Conservation (phyloP, 2,113 vertebrate genomes). For the Oostethus manadensis region DNA sequence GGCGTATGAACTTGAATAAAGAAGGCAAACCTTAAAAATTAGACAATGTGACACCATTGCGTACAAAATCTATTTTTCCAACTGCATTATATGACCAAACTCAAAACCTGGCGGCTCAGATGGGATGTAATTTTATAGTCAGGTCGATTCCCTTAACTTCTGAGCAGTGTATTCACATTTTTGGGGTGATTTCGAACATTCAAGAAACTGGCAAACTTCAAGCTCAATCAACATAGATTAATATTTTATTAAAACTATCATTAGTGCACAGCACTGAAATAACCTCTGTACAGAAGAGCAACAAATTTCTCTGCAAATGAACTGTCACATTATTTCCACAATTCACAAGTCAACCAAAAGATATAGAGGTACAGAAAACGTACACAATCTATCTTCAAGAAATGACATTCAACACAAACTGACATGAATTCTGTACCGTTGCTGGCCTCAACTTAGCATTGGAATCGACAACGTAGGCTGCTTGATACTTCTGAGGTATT, state of each 20-base stretch:
- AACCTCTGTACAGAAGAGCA: constrained; percentile 42
- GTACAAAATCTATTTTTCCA: too few relatives aligned
- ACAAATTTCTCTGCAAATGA: constrained; percentile 35
- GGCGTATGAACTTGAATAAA: too few relatives aligned
- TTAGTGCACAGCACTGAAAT: constrained; percentile 61
- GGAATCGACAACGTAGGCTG: constrained; percentile 20
- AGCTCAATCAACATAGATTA: constrained; percentile 46
- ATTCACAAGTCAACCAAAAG: constrained; percentile 34
- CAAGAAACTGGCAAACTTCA: constrained; percentile 7
- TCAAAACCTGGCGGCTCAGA: too few relatives aligned
- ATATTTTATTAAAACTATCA: constrained; percentile 67
- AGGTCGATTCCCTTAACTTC: too few relatives aligned
- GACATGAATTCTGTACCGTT: constrained; percentile 18
- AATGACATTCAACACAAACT: constrained; percentile 21
- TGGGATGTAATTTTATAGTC: too few relatives aligned
- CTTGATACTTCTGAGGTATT: constrained; percentile 50
- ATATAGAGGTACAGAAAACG: constrained; percentile 20
- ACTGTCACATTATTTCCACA: constrained; percentile 15
- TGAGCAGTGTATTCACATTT: constrained; percentile 18
- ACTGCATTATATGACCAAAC: too few relatives aligned
- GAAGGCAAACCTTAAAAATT: too few relatives aligned
- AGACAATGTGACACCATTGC: too few relatives aligned
- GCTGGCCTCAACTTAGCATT: constrained; percentile 16
- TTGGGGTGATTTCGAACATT: background rate
- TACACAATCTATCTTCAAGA: constrained; percentile 27